These are phyloP conservation scores for Agrilus biguttatus DNA, from an alignment of 2,888 invertebrate species.

Conservation along the genomic window DNA sequence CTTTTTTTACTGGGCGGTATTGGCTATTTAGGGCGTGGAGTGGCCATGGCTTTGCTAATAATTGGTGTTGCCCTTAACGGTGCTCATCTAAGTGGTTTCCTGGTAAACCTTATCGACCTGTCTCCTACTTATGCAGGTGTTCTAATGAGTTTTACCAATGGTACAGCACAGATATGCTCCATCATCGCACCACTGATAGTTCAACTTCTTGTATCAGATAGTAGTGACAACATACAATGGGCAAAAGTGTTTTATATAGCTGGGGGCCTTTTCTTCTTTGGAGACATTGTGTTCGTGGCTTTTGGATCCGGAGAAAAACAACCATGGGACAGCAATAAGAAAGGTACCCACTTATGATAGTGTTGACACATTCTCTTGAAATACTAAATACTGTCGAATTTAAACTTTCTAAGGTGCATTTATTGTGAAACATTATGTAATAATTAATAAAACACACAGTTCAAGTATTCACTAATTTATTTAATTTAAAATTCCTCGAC, in stretches of 20 bases:
- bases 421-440: no score
- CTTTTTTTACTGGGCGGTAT: conserved; percentile 45
- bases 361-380: no score
- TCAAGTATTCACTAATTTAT: no score
- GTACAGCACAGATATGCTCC: conserved; percentile 56
- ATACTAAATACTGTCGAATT: no score
- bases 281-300: conserved; percentile 48
- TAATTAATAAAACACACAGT: no score
- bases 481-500: no score
- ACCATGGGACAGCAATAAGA: conserved; percentile 44
- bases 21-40: conserved; percentile 34
- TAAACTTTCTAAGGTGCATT: no score
- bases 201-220: conserved; percentile 46
- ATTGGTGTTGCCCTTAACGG: conserved; percentile 58
- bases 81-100: conserved; percentile 55
- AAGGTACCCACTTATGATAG: conserved; percentile 4
- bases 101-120: conserved; percentile 65
- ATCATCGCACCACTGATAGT: conserved; percentile 60
- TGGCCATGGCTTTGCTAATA: conserved; percentile 48
- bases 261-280: conserved; percentile 47
- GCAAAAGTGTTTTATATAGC: conserved; percentile 55
- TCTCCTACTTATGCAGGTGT: conserved; percentile 70
- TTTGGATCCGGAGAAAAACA: conserved; percentile 50
- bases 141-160: conserved; percentile 69
- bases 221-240: conserved; percentile 48